These are phyloP conservation scores for Candidula unifasciata DNA, from an alignment of 2,888 invertebrate genomes.

Conservation along the genomic window DNA sequence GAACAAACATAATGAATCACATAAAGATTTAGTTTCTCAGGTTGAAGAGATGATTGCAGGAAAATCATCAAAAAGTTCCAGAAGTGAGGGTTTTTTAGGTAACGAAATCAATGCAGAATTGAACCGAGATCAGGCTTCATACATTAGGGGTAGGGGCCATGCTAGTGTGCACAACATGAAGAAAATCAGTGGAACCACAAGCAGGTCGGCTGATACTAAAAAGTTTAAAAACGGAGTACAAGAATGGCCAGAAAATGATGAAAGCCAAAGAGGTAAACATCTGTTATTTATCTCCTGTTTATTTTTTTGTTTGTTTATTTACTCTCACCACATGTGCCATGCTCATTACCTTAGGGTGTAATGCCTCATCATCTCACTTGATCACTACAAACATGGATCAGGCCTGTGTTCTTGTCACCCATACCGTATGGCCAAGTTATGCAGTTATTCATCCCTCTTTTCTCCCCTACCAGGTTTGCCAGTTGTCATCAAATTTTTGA, in stretches of 20 bases:
- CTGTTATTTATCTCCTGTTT: not conserved
- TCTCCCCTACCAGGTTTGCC: too few species aligned
- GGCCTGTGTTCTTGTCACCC: too few species aligned
- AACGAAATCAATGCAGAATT: not conserved
- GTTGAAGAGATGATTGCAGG: not conserved
- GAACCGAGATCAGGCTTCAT: not conserved
- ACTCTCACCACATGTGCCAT: too few species aligned
- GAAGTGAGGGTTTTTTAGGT: not conserved
- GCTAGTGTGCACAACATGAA: not conserved
- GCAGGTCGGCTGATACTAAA: constrained; percentile 16
- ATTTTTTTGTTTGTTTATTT: too few species aligned
- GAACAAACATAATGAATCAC: not conserved
- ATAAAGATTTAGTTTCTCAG: not conserved
- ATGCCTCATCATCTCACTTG: not conserved
- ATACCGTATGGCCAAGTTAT: too few species aligned
- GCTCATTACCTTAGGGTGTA: not conserved
- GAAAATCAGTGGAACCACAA: not conserved
- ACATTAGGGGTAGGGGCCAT: constrained; percentile 12
- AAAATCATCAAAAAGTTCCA: not conserved
- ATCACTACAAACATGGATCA: too few species aligned
- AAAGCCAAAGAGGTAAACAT: constrained; percentile 54
- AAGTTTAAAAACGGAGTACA: not conserved
- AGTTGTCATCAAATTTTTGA: too few species aligned
- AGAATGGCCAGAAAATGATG: constrained; percentile 48
- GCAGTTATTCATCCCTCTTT: too few species aligned